Conservation (phyloP, 1,140 invertebrate genomes). For the Zaprionus capensis region DNA sequence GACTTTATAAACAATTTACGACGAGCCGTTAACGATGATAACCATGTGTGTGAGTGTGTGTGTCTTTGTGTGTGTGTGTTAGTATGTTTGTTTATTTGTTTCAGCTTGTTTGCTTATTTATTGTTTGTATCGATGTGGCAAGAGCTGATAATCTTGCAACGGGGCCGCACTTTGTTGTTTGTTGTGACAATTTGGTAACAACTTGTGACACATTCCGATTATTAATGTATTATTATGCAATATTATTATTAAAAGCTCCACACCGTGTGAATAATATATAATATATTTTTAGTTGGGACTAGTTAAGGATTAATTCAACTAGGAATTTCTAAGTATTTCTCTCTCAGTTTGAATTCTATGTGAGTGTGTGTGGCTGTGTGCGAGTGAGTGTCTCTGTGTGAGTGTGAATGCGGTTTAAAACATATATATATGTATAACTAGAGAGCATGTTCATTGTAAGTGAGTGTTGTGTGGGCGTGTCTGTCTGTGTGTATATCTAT, state of each 20-base stretch:
- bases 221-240: constrained; percentile 41
- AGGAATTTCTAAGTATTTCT: constrained; percentile 69
- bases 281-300: constrained; percentile 66
- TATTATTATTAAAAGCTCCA: constrained; percentile 50
- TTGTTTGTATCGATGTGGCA: constrained; percentile 20
- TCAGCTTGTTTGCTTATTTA: constrained; percentile 2
- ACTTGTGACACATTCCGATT: constrained; percentile 56
- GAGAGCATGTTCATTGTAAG: constrained; percentile 57
- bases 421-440: constrained; percentile 57
- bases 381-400: constrained; percentile 34
- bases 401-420: constrained; percentile 46
- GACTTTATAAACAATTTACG: constrained; percentile 59
- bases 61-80: constrained; percentile 13
- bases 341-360: constrained; percentile 18
- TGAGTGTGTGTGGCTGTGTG: constrained; percentile 20
- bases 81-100: constrained; percentile 13
- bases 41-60: constrained; percentile 12
- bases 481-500: constrained; percentile 16
- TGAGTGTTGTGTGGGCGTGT: constrained; percentile 31
- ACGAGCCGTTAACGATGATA: constrained; percentile 45
- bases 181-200: constrained; percentile 47
- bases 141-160: constrained; percentile 23
- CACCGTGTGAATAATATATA: constrained; percentile 43
- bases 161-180: constrained; percentile 5
- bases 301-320: constrained; percentile 79